phyloP scores from a whole-genome alignment of 2,113 vertebrate genomes.

The Tachuris rubrigastra region DNA sequence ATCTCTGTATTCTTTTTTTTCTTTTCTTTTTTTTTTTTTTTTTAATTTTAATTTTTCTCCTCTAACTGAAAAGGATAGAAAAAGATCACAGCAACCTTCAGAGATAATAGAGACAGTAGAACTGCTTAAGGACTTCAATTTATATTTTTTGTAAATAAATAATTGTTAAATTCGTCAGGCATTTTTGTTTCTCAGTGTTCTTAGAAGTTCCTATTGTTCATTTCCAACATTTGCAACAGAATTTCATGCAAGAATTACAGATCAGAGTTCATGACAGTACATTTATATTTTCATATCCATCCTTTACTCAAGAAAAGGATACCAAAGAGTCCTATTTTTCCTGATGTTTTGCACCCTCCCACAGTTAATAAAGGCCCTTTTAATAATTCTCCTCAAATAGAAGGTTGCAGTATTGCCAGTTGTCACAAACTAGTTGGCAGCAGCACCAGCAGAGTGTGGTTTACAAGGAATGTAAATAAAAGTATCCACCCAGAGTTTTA shows the following conservation, averaged over 20 bases:
- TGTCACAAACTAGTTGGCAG: background rate
- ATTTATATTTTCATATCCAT: background rate
- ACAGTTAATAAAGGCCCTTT: background rate
- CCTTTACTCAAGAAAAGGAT: background rate
- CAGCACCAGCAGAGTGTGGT: background rate
- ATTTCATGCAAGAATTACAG: background rate
- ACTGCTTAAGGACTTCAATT: background rate
- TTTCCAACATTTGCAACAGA: background rate
- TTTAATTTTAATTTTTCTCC: background rate
- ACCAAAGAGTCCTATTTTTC: background rate
- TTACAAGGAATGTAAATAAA: background rate
- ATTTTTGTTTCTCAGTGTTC: background rate
- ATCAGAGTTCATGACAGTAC: background rate
- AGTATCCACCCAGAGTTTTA: background rate
- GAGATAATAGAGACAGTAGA: background rate
- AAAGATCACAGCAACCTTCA: background rate
- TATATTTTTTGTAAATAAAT: background rate
- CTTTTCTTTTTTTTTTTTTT: accelerated
- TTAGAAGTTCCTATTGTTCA: background rate
- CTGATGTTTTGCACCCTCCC: background rate
- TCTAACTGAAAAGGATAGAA: background rate
- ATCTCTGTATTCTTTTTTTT: background rate
- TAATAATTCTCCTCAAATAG: background rate
- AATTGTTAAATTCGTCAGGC: background rate
- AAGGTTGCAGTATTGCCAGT: background rate